Evolutionary conservation across 2,888 invertebrate species (phyloP).

Genomic region (Cyrtodaria siliqua): DNA sequence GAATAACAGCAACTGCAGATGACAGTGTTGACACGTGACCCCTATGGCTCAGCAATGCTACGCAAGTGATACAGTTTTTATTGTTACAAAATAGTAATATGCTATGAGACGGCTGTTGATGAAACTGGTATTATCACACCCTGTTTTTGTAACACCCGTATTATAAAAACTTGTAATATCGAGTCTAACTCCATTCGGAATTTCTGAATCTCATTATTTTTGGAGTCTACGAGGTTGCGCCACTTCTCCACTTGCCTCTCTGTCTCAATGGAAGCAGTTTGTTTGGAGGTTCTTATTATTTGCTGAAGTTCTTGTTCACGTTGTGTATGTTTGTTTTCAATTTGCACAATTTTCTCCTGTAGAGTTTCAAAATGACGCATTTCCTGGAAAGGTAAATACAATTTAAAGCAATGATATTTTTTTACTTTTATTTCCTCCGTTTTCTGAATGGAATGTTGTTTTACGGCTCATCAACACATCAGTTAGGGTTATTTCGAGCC

Average conservation of each 20-base stretch:
- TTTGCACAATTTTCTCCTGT: conserved; percentile 80
- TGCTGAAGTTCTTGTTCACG: conserved; percentile 82
- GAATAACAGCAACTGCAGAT: too few relatives aligned
- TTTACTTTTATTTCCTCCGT: too few relatives aligned
- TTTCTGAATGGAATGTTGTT: too few relatives aligned
- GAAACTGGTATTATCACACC: conserved; percentile 81
- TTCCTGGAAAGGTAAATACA: too few relatives aligned
- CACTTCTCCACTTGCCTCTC: conserved; percentile 80
- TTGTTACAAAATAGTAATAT: too few relatives aligned
- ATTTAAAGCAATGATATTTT: too few relatives aligned
- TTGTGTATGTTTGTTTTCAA: conserved; percentile 80
- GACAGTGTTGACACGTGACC: too few relatives aligned
- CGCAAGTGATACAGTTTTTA: too few relatives aligned
- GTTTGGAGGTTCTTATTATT: conserved; percentile 76
- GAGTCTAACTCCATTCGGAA: conserved; percentile 84
- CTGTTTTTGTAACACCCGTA: conserved; percentile 83
- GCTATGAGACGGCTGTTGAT: conserved; percentile 54
- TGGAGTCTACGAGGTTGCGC: conserved; percentile 81
- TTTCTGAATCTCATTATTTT: conserved; percentile 83
- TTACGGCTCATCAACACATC: too few relatives aligned
- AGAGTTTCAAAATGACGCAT: conserved; percentile 84
- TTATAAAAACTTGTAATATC: conserved; percentile 82
- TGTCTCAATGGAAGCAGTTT: conserved; percentile 72
- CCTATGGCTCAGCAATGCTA: too few relatives aligned
- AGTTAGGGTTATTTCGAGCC: too few relatives aligned